Base-by-base conservation (phyloP, 2,888 invertebrate genomes). In the Caenorhabditis sulstoni region DNA sequence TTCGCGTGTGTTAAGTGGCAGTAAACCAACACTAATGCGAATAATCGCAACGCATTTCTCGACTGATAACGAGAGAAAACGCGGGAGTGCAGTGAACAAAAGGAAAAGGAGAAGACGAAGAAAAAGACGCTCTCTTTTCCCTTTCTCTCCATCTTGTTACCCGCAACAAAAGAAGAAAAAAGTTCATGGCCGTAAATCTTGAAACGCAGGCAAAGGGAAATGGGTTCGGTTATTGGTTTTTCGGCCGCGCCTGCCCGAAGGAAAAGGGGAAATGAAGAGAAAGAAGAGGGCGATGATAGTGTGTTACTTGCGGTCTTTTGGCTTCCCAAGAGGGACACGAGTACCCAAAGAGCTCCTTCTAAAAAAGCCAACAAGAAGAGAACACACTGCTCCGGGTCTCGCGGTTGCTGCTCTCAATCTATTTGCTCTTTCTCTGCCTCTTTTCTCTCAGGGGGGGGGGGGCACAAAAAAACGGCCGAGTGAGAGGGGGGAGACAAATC, bases 111-210 rank as follows among this genome's bases (percentile, higher is more conserved):
- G 18, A 44, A 58, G 23, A n/a, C n/a, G n/a, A 45, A 70, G 29
- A 59, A 59, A 22, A 49, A 70, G 49, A 52, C 1, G 22, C 49
- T 52, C 57, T 50, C 49, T 53, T 47, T 52, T 44, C 49, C 41
- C 35, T 57, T 39, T 57, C 44, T 37, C 67, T 68, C 53, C 20
- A 11, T 53, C 59, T 61, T 53, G 16, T 35, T 41, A 45, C 57
- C 44, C 50, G 37, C 8, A 35, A n/a, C 14, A 5, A 29, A 45
- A 45, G 29, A 7, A 45, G 53, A 45, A 52, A 74, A 66, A 65
- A 74, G 66, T 74, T 74, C 59, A 66, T 66, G 59, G 74, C 61
- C 70, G 61, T 70, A 70, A 65, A 74, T 66, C 66, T 65, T 39
- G 53, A 53, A 59, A 59, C 29, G 7, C 66, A 35, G 58, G 45